Evolutionary conservation across 2,797 vertebrate species (phyloP).

Genomic region (Delichon dasypus): DNA sequence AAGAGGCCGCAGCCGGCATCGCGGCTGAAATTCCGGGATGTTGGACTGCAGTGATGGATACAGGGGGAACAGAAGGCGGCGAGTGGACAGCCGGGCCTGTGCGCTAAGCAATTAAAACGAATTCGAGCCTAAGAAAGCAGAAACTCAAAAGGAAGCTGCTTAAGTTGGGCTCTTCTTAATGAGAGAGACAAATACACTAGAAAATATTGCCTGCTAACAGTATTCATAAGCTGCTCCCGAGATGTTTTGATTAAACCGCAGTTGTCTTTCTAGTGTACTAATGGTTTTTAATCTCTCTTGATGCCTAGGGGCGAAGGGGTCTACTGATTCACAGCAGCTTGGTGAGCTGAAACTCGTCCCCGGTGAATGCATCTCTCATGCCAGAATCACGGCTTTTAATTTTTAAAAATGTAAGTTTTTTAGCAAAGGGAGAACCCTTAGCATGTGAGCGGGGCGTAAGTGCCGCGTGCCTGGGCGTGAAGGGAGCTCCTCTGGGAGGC

Average conservation of each 20-base stretch:
- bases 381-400: slow-evolving; percentile 50
- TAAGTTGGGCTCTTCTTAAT: slow-evolving; percentile 55
- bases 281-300: slow-evolving; percentile 64
- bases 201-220: slow-evolving; percentile 60
- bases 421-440: slow-evolving; percentile 25
- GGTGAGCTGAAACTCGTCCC: slow-evolving; percentile 51
- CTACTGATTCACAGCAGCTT: slow-evolving; percentile 49
- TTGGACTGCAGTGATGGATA: neutral
- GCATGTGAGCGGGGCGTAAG: neutral
- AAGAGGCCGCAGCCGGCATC: neutral
- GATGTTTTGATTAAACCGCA: slow-evolving; percentile 62
- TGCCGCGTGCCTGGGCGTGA: neutral
- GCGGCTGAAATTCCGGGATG: slow-evolving; percentile 31
- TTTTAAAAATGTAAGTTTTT: slow-evolving; percentile 66
- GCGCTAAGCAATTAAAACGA: slow-evolving; percentile 4
- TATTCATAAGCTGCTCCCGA: slow-evolving; percentile 64
- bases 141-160: slow-evolving; percentile 49
- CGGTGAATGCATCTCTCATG: slow-evolving; percentile 32
- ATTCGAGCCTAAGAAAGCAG: slow-evolving; percentile 22
- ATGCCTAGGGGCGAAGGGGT: slow-evolving; percentile 44
- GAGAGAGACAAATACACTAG: slow-evolving; percentile 47
- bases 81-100: neutral
- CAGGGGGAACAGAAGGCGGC: neutral
- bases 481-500: neutral
- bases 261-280: slow-evolving; percentile 59